Evolutionary conservation across 1,140 invertebrate genomes (phyloP).

Genomic region (Pachyrhynchus sulphureomaculatus): DNA sequence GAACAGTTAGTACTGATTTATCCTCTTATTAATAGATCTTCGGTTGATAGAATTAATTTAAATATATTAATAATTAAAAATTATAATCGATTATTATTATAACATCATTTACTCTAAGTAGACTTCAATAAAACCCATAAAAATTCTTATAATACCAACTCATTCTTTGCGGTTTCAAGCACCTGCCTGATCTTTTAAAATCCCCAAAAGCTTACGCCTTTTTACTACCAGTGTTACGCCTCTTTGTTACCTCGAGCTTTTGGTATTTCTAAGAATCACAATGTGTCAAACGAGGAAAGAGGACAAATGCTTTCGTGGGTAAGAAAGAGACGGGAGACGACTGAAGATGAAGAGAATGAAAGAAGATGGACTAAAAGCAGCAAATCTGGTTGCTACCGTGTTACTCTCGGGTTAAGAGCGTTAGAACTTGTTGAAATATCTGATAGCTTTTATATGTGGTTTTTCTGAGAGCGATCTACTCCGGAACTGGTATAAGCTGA

Average conservation of each 20-base stretch:
- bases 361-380: constrained; percentile 10
- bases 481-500: too few relatives aligned
- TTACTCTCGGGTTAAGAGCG: constrained; percentile 11
- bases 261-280: constrained; percentile 18
- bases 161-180: not conserved
- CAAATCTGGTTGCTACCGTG: constrained; percentile 16
- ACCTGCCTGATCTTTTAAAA: constrained; percentile 14
- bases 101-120: too few relatives aligned
- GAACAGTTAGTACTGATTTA: too few relatives aligned
- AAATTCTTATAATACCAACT: too few relatives aligned
- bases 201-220: constrained; percentile 12
- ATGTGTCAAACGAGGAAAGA: not conserved
- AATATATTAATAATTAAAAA: too few relatives aligned
- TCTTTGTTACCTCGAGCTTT: constrained; percentile 18
- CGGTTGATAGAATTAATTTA: too few relatives aligned
- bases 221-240: constrained; percentile 17
- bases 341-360: not conserved
- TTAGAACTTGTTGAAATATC: too few relatives aligned
- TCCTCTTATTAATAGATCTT: too few relatives aligned
- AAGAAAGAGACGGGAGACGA: constrained; percentile 6
- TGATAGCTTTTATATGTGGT: too few relatives aligned
- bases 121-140: too few relatives aligned
- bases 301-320: not conserved
- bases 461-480: too few relatives aligned
- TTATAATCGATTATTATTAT: too few relatives aligned